Evolutionary conservation across 2,113 vertebrate genomes (phyloP).

Genomic region (Elephas maximus): DNA sequence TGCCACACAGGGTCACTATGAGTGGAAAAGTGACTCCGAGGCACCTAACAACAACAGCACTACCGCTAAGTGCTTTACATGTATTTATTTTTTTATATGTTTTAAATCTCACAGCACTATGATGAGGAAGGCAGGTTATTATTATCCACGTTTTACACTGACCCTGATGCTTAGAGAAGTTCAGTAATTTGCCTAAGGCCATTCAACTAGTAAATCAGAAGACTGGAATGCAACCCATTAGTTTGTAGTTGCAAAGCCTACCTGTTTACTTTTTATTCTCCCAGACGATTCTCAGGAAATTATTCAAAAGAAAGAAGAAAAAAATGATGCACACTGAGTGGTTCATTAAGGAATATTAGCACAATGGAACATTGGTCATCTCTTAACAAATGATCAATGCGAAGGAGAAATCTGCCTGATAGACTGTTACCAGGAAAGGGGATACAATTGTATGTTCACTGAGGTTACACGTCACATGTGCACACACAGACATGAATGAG

Average conservation of each 20-base stretch:
- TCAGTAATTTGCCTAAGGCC: not conserved
- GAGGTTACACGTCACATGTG: not conserved
- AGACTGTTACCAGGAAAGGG: not conserved
- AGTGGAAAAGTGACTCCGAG: not conserved
- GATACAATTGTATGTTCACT: not conserved
- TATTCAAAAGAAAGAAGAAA: not conserved
- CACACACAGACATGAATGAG: not conserved
- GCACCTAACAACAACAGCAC: not conserved
- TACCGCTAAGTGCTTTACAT: not conserved
- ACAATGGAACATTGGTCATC: not conserved
- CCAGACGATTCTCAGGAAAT: not conserved
- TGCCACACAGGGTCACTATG: not conserved
- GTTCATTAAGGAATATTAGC: not conserved
- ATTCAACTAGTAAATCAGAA: not conserved
- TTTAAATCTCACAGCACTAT: not conserved
- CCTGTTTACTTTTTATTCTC: not conserved
- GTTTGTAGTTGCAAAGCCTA: not conserved
- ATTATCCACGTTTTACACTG: fast-evolving
- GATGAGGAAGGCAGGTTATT: not conserved
- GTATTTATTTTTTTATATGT: not conserved
- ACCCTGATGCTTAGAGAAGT: not conserved
- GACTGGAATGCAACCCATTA: not conserved
- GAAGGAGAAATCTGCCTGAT: not conserved
- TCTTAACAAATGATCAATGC: not conserved
- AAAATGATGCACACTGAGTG: not conserved